Evolutionary conservation across 2,888 invertebrate species (phyloP), one percentile per base, ranked within the genome.

Genomic region (Chrysolina haemoptera): DNA sequence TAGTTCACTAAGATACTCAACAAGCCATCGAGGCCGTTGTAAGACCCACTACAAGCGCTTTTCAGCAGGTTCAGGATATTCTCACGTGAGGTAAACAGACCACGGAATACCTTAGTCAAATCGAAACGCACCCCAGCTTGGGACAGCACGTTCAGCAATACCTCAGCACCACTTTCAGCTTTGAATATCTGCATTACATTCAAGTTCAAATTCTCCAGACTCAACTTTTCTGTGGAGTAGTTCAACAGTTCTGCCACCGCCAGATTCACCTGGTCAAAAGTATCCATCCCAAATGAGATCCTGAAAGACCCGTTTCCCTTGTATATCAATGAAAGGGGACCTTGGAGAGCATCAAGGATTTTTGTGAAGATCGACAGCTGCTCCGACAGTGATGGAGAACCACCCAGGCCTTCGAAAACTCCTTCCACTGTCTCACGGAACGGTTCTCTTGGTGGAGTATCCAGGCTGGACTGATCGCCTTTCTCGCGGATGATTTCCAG

Each of bases 21-120:
- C 16, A 75, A 43, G 0, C 77, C 77, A 66, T 77, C 77, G 6
- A 77, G 18, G 12, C 74, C 72, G 11, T 77, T 59, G 14, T 77
- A 41, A 2, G 77, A 77, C 4, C 75, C 75, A 3, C 59, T 43
- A 43, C 77, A 75, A 6, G 68, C 62, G n/a, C 68, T 40, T 10
- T 10, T 18, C 3, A 75, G 41, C 11, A 76, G 18, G 11, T 62
- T 16, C 12, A 74, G 27, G 0, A 48, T 43, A 3, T 55, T 76
- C 10, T 75, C 78, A 14, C 66, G 66, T 0, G 73, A 70, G 10
- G 10, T 48, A 1, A 67, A 14, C 1, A 69, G 14, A 11, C n/a
- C 67, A 14, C 46, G 11, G 5, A 72, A 46, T 43, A 68, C 10
- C 12, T 55, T 62, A 0, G 53, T 41, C 3, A 78, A 20, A 43